phyloP scores from a whole-genome alignment of 2,113 vertebrate species.

The Crotophaga sulcirostris region DNA sequence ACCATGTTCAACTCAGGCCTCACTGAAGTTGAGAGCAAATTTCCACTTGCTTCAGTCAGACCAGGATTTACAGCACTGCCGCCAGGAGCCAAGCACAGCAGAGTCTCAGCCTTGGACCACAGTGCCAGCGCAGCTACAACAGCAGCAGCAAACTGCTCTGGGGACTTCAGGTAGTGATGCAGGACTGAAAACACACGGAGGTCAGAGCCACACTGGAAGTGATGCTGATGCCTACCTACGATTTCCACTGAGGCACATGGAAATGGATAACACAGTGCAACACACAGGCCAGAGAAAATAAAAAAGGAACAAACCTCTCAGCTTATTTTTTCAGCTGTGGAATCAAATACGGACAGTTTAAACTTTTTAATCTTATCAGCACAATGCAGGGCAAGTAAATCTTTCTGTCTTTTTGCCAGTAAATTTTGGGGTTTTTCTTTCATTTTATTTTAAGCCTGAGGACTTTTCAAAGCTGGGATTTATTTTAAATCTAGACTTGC shows the following conservation, averaged over 20 bases:
- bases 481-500: not conserved
- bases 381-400: not conserved
- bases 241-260: not conserved
- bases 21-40: not conserved
- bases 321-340: not conserved
- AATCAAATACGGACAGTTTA: not conserved
- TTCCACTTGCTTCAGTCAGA: not conserved
- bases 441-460: not conserved
- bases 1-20: not conserved
- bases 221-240: not conserved
- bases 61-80: rapidly evolving
- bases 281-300: not conserved
- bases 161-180: not conserved
- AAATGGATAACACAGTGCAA: not conserved
- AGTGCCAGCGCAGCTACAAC: rapidly evolving
- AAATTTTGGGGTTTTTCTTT: not conserved
- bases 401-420: not conserved
- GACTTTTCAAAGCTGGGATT: not conserved
- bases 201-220: not conserved
- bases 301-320: not conserved
- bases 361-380: not conserved
- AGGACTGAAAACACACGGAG: not conserved
- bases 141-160: not conserved
- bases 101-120: not conserved
- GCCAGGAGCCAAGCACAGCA: rapidly evolving